Evolutionary conservation across 2,888 invertebrate genomes (phyloP).

Genomic region (Eupithecia dodoneata): DNA sequence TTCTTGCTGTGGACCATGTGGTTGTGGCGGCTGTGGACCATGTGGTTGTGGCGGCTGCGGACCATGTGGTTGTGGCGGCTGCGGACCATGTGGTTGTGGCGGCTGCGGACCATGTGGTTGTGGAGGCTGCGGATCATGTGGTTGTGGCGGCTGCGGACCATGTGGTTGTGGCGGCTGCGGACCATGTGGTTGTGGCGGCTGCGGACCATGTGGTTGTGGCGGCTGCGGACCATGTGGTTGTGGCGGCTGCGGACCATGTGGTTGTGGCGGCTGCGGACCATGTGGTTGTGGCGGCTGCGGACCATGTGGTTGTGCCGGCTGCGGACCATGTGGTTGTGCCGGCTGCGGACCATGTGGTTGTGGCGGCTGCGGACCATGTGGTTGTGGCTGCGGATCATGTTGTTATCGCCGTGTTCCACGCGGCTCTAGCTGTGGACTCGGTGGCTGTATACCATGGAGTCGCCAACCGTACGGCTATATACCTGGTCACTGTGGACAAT

Average conservation of each 20-base stretch:
- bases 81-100: neutral
- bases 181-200: constrained; percentile 34
- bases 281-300: constrained; percentile 3
- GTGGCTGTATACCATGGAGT: neutral
- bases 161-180: constrained; percentile 43
- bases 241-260: neutral
- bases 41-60: neutral
- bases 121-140: neutral
- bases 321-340: constrained; percentile 48
- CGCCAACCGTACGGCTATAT: neutral
- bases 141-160: constrained; percentile 39
- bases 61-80: neutral
- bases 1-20: constrained; percentile 44
- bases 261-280: neutral
- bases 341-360: constrained; percentile 30
- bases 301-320: constrained; percentile 16
- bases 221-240: constrained; percentile 12
- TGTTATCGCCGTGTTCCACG: neutral
- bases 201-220: constrained; percentile 15
- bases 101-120: constrained; percentile 31
- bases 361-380: constrained; percentile 25
- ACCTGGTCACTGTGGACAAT: neutral
- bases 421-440: neutral
- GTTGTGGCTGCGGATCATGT: neutral
- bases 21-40: constrained; percentile 19